Base-by-base conservation (phyloP, 2,797 vertebrate species). In the Xenentodon cancila region DNA sequence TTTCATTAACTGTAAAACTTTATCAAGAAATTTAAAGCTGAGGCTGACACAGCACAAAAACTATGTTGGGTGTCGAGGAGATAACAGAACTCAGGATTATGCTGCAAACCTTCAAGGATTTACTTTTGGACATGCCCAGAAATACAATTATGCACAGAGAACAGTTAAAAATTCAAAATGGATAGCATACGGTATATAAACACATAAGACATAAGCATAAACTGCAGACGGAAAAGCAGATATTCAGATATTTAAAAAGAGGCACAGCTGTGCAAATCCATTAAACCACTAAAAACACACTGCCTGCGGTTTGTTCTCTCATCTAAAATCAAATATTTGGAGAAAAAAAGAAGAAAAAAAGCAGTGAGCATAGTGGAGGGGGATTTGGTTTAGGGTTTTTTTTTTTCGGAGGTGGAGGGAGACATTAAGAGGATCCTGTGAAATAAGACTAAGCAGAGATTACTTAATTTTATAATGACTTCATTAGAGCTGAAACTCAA, bases 261-360 rank as follows among this genome's bases (percentile, higher is more conserved):
- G 53, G 48, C 73, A 54, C 54, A 34, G 22, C 47, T 60, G 45
- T 66, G 46, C 43, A 75, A 68, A 50, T 46, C 51, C 34, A 68
- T 53, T 64, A 34, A 45, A n/a, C 12, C 60, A 30, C 34, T 64
- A 50, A 58, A 53, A 48, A 44, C 43, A 54, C 15, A 19, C 54
- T 11, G 27, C 22, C 44, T 27, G 17, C 42, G 25, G 25, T 16
- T 48, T 64, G 53, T 43, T 34, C 56, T 67, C 16, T 67, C 62
- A 69, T 61, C 53, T 59, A 20, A 55, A 44, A 64, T 61, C 37
- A 69, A 64, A 62, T 71, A 75, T 60, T 20, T 65, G 32, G 18
- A 75, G 64, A 32, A 64, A 71, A 49, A 32, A 75, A 67, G 68
- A 34, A 12, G 7, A 32, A 32, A 32, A 32, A 8, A 32, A 32